phyloP scores from a whole-genome alignment of 2,888 invertebrate species.

The Drosophila rubida region DNA sequence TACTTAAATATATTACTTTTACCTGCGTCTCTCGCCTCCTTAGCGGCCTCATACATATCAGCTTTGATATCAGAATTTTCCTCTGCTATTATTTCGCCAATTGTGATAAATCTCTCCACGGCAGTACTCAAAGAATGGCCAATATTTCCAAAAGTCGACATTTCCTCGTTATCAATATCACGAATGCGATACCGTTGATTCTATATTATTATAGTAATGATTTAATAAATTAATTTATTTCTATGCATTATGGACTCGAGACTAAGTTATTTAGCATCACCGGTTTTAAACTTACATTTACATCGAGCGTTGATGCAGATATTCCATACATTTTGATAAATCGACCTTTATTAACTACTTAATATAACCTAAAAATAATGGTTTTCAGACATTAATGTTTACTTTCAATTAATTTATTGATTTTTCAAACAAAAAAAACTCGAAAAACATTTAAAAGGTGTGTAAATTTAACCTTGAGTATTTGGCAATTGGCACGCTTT shows the following conservation, averaged over 20 bases:
- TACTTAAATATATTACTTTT: constrained; percentile 72
- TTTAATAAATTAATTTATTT: neutral
- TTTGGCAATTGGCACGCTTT: constrained; percentile 56
- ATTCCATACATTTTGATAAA: constrained; percentile 64
- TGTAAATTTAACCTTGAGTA: constrained; percentile 32
- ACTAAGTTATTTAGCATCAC: neutral
- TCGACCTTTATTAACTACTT: constrained; percentile 20
- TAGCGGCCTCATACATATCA: constrained; percentile 99
- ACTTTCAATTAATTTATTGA: constrained; percentile 43
- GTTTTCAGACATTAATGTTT: constrained; percentile 33
- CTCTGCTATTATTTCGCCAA: constrained; percentile 99
- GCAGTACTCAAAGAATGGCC: constrained; percentile 98
- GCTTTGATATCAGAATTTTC: constrained; percentile 98
- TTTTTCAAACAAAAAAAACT: constrained; percentile 38
- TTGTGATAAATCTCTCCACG: constrained; percentile 98
- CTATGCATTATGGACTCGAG: neutral
- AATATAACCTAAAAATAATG: constrained; percentile 18
- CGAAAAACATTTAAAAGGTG: constrained; percentile 12
- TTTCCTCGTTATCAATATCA: constrained; percentile 74
- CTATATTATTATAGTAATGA: constrained; percentile 39
- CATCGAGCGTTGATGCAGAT: constrained; percentile 58
- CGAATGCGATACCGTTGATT: constrained; percentile 70
- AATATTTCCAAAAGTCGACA: constrained; percentile 87
- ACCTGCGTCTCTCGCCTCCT: constrained; percentile 98
- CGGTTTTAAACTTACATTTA: constrained; percentile 60